Percentiles rank a stretch among this genome's conserved stretches.
Conservation (phyloP, 2,888 invertebrate species). For the Entomobrya multifasciata region DNA sequence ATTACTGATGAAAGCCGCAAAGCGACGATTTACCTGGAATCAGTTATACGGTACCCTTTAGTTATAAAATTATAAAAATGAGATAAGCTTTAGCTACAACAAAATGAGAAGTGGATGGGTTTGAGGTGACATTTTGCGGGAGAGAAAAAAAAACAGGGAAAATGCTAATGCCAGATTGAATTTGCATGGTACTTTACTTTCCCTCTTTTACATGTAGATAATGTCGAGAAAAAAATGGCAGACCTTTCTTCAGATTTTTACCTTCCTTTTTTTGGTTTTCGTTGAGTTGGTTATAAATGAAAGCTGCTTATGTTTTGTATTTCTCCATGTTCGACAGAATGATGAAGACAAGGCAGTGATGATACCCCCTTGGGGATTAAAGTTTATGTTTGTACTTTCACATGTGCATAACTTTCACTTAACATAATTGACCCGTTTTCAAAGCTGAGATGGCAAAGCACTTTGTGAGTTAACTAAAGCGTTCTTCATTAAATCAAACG, state of each 20-base stretch:
- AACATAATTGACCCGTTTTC: conserved; percentile 42
- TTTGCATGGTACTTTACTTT: conserved; percentile 47
- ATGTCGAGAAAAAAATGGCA: background rate
- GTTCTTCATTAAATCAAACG: background rate
- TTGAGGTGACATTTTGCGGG: conserved; percentile 1
- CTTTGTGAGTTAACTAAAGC: background rate
- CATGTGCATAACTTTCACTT: conserved; percentile 49
- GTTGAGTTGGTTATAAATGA: background rate
- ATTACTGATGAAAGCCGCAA: conserved; percentile 45
- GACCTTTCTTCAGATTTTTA: background rate
- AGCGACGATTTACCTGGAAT: conserved; percentile 44
- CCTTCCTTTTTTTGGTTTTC: background rate
- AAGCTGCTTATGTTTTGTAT: background rate
- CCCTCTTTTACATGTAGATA: background rate
- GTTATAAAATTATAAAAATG: conserved; percentile 43
- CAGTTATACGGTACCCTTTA: conserved; percentile 32
- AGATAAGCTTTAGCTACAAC: conserved; percentile 20
- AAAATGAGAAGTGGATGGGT: background rate
- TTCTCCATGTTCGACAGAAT: background rate
- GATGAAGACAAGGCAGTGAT: background rate
- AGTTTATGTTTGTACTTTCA: conserved; percentile 22
- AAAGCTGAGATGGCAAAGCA: conserved; percentile 4
- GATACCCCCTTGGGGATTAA: background rate
- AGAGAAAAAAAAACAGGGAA: background rate
- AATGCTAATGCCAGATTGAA: conserved; percentile 22